Evolutionary conservation across 2,888 invertebrate species (phyloP), one percentile per base, ranked within the genome.

Genomic region (Oasisia sp.): DNA sequence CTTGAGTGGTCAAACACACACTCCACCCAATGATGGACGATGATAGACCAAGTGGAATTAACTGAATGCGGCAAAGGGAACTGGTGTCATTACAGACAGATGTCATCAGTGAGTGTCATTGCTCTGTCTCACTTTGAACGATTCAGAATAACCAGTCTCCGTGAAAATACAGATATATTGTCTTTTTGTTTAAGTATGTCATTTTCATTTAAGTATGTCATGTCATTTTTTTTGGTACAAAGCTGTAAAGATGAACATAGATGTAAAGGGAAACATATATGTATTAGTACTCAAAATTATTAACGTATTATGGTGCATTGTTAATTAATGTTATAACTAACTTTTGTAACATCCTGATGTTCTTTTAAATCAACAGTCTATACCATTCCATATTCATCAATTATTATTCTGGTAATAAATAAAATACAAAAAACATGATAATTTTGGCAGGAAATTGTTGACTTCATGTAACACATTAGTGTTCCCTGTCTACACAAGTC

Each of bases 41-140:
- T 74, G 74, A 74, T 74, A 74, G 74, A 74, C 74, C 74, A 74
- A 74, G 74, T 74, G 74, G n/a, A 19, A 27, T 74, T 74, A 74
- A 74, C 74, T 19, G 74, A 74, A 74, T 74, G 74, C n/a, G 27
- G 74, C 74, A 74, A 74, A 74, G 74, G 74, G 74, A 74, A 74
- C 74, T 74, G 74, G 74, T 74, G 74, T 74, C 74, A 74, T 74
- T 74, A 74, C 27, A 74, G 74, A 27, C 74, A 27, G 74, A 74
- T 74, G 74, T 74, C 50, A 50, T 50, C 12, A 50, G 74, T 74
- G 74, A 74, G 7, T 74, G 74, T 74, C 27, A 74, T 7, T 74
- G 74, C 27, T 19, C 50, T 7, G 74, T 74, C 5, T 27, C 7
- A 74, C 27, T 27, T 2, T 27, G n/a, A 74, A 7, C 27, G 27